Evolutionary conservation across 2,888 invertebrate species (phyloP).

Genomic region (Rosalia funebris): DNA sequence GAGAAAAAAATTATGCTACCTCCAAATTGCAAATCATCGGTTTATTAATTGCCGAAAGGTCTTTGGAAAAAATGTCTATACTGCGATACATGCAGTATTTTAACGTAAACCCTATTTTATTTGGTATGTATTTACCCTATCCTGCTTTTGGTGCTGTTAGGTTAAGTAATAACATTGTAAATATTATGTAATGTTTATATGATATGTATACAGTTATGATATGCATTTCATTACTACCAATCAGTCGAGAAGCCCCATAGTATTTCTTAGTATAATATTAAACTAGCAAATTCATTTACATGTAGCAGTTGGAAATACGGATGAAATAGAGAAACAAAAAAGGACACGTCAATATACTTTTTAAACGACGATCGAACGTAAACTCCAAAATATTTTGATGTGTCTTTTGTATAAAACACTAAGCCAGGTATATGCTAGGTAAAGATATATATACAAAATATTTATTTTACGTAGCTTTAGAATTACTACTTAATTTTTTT

Average conservation of each 20-base stretch:
- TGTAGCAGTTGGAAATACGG: slow-evolving; percentile 14
- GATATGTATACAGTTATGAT: slow-evolving; percentile 6
- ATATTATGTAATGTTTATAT: slow-evolving; percentile 20
- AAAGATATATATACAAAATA: slow-evolving; percentile 36
- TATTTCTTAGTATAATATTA: slow-evolving; percentile 7
- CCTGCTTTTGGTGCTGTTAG: slow-evolving; percentile 25
- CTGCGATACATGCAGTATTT: no score
- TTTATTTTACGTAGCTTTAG: slow-evolving; percentile 36
- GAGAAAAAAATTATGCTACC: no score
- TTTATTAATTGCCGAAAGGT: no score
- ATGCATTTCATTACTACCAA: slow-evolving; percentile 21
- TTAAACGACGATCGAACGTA: neutral
- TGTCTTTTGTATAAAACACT: slow-evolving; percentile 25
- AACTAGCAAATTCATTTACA: slow-evolving; percentile 18
- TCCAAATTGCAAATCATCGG: no score
- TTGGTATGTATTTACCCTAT: slow-evolving; percentile 7
- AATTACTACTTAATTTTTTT: slow-evolving; percentile 27
- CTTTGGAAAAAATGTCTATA: no score
- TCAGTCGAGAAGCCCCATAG: slow-evolving; percentile 12
- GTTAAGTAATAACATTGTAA: slow-evolving; percentile 21
- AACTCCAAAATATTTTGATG: slow-evolving; percentile 27
- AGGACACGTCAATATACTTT: slow-evolving; percentile 14
- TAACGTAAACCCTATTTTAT: no score
- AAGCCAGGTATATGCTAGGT: slow-evolving; percentile 26
- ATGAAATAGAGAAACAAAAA: neutral